phyloP scores from a whole-genome alignment of 1,140 invertebrate species.

The Nylanderia fulva region DNA sequence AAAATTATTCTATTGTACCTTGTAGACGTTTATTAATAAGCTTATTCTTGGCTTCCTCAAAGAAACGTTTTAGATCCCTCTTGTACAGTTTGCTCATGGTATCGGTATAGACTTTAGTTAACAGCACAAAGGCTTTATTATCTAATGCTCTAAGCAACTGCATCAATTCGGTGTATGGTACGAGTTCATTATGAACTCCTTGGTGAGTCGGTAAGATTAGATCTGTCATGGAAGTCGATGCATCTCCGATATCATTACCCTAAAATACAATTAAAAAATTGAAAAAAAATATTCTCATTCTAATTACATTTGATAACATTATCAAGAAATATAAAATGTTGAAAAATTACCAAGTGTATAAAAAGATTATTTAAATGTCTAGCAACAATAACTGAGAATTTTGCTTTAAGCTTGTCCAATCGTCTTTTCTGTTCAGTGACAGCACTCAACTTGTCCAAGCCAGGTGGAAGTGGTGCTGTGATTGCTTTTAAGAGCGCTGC shows the following conservation, averaged over 20 bases:
- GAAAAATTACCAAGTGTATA: slow-evolving; percentile 91
- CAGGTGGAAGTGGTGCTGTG: slow-evolving; percentile 83
- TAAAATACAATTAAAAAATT: slow-evolving; percentile 70
- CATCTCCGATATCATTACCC: slow-evolving; percentile 90
- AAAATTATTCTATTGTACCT: slow-evolving; percentile 48
- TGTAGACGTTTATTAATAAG: slow-evolving; percentile 82
- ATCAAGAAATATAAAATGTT: slow-evolving; percentile 12
- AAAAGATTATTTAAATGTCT: slow-evolving; percentile 97
- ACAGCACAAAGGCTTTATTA: slow-evolving; percentile 91
- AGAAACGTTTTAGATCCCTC: slow-evolving; percentile 92
- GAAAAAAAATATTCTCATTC: not conserved
- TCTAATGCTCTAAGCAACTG: slow-evolving; percentile 96
- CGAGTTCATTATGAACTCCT: slow-evolving; percentile 93
- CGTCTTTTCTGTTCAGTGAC: slow-evolving; percentile 95
- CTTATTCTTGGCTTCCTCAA: slow-evolving; percentile 90
- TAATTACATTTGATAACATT: not conserved
- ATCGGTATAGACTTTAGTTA: slow-evolving; percentile 93
- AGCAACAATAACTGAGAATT: slow-evolving; percentile 93
- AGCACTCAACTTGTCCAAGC: slow-evolving; percentile 89
- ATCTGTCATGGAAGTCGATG: slow-evolving; percentile 85
- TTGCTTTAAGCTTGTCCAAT: slow-evolving; percentile 93
- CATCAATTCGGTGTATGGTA: slow-evolving; percentile 95
- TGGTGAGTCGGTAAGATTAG: slow-evolving; percentile 92
- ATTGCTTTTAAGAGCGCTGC: slow-evolving; percentile 92
- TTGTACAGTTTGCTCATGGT: slow-evolving; percentile 94